Conservation (phyloP, 2,113 vertebrate genomes). For the Regulus satrapa region DNA sequence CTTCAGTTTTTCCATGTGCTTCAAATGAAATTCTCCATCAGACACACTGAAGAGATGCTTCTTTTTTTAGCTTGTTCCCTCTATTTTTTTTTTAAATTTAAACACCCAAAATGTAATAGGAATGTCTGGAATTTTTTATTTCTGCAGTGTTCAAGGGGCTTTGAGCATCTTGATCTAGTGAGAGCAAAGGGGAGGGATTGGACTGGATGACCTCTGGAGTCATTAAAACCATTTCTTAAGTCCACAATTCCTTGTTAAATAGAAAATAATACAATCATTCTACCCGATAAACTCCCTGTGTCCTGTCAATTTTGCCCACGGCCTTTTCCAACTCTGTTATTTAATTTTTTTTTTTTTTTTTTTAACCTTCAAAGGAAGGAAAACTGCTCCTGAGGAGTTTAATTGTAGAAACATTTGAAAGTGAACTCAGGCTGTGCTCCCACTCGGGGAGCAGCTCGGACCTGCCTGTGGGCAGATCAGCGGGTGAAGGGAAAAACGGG, state of each 20-base stretch:
- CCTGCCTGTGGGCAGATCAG: no score
- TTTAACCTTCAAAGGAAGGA: neutral
- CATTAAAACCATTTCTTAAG: neutral
- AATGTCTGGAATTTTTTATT: neutral
- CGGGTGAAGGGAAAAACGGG: neutral
- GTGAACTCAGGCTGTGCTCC: neutral
- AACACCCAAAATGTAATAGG: neutral
- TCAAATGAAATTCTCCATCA: neutral
- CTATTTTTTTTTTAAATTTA: neutral
- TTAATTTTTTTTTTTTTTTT: neutral
- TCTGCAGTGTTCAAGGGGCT: neutral
- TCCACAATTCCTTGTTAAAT: neutral
- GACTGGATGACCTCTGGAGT: neutral
- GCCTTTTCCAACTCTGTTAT: neutral
- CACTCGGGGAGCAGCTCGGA: neutral
- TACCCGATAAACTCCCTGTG: neutral
- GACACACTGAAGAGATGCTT: no score
- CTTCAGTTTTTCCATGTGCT: neutral
- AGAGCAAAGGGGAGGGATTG: neutral
- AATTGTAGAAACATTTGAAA: accelerated
- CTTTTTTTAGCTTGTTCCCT: neutral
- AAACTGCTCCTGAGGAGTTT: neutral
- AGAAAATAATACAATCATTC: neutral
- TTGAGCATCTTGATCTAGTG: neutral
- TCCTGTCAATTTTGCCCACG: neutral